Evolutionary conservation across 2,113 vertebrate species (phyloP), one percentile per base, ranked within the genome.

Genomic region (Ailurus styani): DNA sequence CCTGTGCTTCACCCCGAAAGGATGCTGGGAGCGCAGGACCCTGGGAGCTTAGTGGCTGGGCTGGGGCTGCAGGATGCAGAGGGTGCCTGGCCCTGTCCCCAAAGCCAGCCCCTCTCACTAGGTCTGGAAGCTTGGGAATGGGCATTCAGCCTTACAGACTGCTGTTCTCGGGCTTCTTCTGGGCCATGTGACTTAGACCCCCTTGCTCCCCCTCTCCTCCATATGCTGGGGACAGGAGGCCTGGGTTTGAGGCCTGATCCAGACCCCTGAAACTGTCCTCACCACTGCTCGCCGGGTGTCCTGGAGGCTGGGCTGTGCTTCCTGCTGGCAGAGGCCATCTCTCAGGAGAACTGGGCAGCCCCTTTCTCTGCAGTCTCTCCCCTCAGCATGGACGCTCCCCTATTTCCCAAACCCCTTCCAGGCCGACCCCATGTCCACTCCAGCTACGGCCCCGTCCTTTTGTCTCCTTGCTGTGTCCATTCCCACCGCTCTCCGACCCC

Each of bases 261-360:
- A 75, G 21, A 34, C 57, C 75, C 64, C 42, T 31, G 21, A 60
- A 81, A 18, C 52, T 23, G n/a, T 25, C 47, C 68, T 79, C 89
- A 62, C 29, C 20, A 5, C 64, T 62, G 37, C 62, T 23, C 10
- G 0, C 42, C n/a, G 13, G 55, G 64, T 15, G 72, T 66, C 37
- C 47, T 14, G 18, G 72, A 1, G 15, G 17, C 0, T 0, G 0
- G 21, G 37, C n/a, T 42, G 11, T 50, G 47, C 25, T 87, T 73
- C 62, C 40, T 17, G 10, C 23, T 27, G 37, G 27, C 23, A 45
- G 62, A 81, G 27, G 18, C 31, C 15, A 11, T 13, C 60, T 55
- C 40, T 87, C 8, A 1, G 18, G 64, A 60, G 78, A 50, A 8
- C 25, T 50, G 34, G 57, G 34, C 31, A 81, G 21, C 9, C 62